A percentile compares a stretch with the other conserved stretches of the same genome.
phyloP scores from a whole-genome alignment of 2,888 invertebrate genomes.

The Dexiosoma caninum region DNA sequence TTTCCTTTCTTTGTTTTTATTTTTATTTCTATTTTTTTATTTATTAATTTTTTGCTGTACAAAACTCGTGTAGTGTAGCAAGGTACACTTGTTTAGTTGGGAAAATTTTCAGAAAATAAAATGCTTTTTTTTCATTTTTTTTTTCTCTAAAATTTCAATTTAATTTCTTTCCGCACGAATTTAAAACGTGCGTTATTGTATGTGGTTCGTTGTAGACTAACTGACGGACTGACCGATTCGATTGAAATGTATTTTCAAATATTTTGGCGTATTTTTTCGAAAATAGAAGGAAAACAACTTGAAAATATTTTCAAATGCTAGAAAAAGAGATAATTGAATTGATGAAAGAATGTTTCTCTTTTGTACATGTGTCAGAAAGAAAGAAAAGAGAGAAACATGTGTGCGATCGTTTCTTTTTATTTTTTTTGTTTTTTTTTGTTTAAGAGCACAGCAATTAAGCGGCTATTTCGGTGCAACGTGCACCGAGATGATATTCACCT shows the following conservation, averaged over 20 bases:
- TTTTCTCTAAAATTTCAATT: constrained; percentile 39
- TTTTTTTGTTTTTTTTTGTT: neutral
- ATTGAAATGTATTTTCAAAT: constrained; percentile 37
- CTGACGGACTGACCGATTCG: neutral
- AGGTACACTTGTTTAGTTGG: too few species aligned
- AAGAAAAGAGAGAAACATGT: constrained; percentile 4
- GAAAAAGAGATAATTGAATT: constrained; percentile 29
- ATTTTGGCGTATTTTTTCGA: constrained; percentile 14
- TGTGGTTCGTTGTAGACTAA: constrained; percentile 50
- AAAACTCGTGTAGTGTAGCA: too few species aligned
- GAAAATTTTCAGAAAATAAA: constrained; percentile 41
- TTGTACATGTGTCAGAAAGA: constrained; percentile 17
- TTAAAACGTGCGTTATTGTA: constrained; percentile 38
- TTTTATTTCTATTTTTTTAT: neutral
- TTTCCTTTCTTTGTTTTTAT: constrained; percentile 12
- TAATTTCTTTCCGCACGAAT: constrained; percentile 6
- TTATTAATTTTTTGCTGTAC: neutral
- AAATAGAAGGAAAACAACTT: constrained; percentile 1
- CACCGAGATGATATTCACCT: too few species aligned
- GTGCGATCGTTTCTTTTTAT: neutral
- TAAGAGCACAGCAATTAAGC: neutral
- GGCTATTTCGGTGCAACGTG: neutral
- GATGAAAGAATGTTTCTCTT: neutral
- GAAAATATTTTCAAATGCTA: constrained; percentile 15
- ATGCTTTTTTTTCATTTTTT: neutral